These are phyloP conservation scores for Cinclus cinclus DNA, from an alignment of 2,113 vertebrate species.

Conservation along the genomic window DNA sequence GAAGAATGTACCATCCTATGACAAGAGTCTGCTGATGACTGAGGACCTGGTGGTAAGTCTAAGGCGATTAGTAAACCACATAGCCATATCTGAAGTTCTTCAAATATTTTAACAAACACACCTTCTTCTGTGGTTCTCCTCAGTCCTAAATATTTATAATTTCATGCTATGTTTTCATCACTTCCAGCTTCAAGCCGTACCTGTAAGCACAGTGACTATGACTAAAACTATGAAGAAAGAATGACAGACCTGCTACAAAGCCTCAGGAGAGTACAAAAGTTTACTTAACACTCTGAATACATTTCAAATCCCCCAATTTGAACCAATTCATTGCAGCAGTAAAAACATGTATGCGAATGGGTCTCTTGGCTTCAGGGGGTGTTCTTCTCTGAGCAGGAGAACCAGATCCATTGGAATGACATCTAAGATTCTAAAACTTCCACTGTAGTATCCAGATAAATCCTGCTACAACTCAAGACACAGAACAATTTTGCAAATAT, in stretches of 20 bases:
- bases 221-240: neutral
- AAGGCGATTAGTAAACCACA: neutral
- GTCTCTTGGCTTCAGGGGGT: neutral
- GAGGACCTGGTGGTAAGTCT: neutral
- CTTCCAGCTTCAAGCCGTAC: neutral
- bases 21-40: neutral
- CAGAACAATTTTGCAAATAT: neutral
- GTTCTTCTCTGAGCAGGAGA: neutral
- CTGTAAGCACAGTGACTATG: neutral
- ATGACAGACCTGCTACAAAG: neutral
- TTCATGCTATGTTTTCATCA: neutral
- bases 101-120: conserved; percentile 27
- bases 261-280: neutral
- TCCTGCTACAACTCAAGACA: neutral
- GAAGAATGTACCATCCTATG: neutral
- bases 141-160: conserved; percentile 24
- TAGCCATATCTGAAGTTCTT: conserved; percentile 31
- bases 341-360: neutral
- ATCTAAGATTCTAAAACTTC: neutral
- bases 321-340: neutral
- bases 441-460: neutral
- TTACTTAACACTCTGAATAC: neutral
- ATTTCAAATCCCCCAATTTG: neutral
- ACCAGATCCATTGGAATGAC: neutral
- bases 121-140: neutral